Evolutionary conservation across 1,140 invertebrate genomes (phyloP), one percentile per base, ranked within the genome.

Genomic region (Hormaphis cornu): DNA sequence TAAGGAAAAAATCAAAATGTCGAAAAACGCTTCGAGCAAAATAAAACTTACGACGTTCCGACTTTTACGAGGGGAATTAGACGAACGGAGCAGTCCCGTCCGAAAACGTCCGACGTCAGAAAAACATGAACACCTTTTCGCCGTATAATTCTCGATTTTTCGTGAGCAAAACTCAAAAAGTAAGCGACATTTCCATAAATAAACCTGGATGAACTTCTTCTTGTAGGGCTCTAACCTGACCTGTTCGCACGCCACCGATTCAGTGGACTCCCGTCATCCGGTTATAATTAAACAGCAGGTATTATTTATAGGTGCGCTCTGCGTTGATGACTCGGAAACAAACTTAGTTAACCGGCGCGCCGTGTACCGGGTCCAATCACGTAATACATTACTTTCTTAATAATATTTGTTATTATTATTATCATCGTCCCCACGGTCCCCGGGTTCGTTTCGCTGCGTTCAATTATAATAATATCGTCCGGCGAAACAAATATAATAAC

Each of bases 311-410:
- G 24, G 20, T 35, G 54, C 16, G 20, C 16, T 20, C n/a, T 37
- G 20, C 26, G 58, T 28, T 30, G 37, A 61, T 20, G 53, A 56
- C 54, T 58, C 24, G 0, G 54, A 58, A 58, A 58, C 54, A 58
- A 58, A 58, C 54, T 58, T 37, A 40, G 54, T 58, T 58, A 58
- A 58, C 54, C n/a, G 24, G 54, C 24, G 20, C 22, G 10, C 22
- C 58, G 42, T n/a, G n/a, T n/a, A 46, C 40, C 26, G 37, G 6
- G 42, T 30, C 58, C 58, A 46, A 63, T 63, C 58, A 63, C 58
- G 58, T 63, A 63, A 44, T 63, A 63, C 58, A 63, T 63, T 63
- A 63, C 58, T 63, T 46, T 63, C 58, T 28, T 63, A 63, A 58
- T 58, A n/a, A n/a, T n/a, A n/a, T n/a, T n/a, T n/a, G n/a, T n/a